These are phyloP conservation scores for Neoniphon sammara DNA, from an alignment of 2,797 vertebrate genomes.

Conservation along the genomic window DNA sequence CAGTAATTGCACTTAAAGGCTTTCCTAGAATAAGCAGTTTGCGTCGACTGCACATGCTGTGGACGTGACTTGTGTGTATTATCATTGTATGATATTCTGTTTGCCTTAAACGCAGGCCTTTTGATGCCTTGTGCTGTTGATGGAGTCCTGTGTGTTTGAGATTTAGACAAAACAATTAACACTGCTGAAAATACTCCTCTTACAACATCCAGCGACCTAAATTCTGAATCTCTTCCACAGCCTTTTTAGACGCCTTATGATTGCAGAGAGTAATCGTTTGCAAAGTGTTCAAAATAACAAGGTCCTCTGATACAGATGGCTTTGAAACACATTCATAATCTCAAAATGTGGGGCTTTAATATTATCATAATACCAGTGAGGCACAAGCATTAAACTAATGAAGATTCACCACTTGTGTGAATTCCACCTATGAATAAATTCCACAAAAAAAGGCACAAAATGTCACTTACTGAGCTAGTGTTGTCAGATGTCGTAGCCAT, in stretches of 20 bases:
- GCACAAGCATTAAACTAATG: conserved; percentile 47
- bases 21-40: conserved; percentile 76
- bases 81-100: conserved; percentile 42
- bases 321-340: conserved; percentile 68
- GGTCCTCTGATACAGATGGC: conserved; percentile 49
- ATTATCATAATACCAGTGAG: conserved; percentile 62
- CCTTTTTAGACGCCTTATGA: neutral
- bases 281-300: conserved; percentile 32
- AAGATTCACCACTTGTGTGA: conserved; percentile 64
- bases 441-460: conserved; percentile 63
- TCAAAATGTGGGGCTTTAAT: conserved; percentile 55
- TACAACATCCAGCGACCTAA: neutral
- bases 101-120: conserved; percentile 31
- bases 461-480: conserved; percentile 64
- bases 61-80: conserved; percentile 65
- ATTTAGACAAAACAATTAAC: neutral
- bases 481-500: conserved; percentile 70
- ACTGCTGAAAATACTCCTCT: conserved; percentile 1
- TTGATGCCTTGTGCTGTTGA: conserved; percentile 33
- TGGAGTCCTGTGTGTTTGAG: neutral
- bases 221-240: neutral
- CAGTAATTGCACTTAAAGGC: conserved; percentile 78
- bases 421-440: conserved; percentile 70
- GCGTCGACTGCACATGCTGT: conserved; percentile 46
- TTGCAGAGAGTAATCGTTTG: too few species aligned